Evolutionary conservation across 2,797 vertebrate genomes (phyloP), one percentile per base, ranked within the genome.

Genomic region (Melanogrammus aeglefinus): DNA sequence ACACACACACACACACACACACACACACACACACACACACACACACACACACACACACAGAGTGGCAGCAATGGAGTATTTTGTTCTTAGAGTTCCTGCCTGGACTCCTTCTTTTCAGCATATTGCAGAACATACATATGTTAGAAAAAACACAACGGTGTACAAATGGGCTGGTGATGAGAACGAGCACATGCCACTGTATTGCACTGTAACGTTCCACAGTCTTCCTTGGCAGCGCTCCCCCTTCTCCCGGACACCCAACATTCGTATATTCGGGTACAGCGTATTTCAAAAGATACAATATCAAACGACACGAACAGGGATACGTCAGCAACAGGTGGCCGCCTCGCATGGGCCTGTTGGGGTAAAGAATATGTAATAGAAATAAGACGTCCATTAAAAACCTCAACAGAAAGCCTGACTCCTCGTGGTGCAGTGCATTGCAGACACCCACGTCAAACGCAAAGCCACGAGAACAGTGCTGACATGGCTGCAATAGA

Each of bases 171-270:
- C 29, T 21, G 29, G 16, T 14, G 33, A 35, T 1, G 18, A 24
- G 76, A 78, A 74, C 79, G 66, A 75, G 76, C 81, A 72, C 29
- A 76, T 76, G 71, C 81, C 74, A 51, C 77, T 85, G 73, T 88
- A 92, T 88, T 91, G 89, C 91, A 90, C 90, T 78, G 35, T 63
- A 86, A 76, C 84, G 13, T 6, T 74, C 86, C 88, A 84, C 78
- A 73, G 75, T 89, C 79, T 87, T 87, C 75, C 84, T 79, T 47
- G 79, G 78, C 77, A 16, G 74, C 31, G 79, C 84, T 71, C 77
- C 70, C 77, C 75, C 47, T 77, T 0, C 0, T 76, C 77, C 33
- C 51, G 76, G 79, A 85, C 38, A 75, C 13, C 31, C 31, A 18
- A 80, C 73, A 77, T 4, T 72, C 70, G 33, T 31, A 72, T 31